Base-by-base conservation (phyloP, 2,888 invertebrate genomes). In the Vandiemenella viatica region DNA sequence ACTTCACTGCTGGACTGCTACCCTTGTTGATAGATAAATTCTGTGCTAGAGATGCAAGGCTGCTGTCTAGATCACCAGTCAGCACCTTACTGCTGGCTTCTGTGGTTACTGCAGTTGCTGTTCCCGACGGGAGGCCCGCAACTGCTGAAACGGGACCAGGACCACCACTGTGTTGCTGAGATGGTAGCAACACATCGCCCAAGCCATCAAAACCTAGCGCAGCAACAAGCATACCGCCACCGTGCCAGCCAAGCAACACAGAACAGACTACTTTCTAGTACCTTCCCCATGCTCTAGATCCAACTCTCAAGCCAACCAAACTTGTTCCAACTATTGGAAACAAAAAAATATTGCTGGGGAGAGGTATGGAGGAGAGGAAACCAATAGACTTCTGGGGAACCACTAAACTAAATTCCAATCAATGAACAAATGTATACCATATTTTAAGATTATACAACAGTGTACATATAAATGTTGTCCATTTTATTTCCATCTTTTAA, bases 21-120 rank as follows among this genome's bases (percentile, higher is more conserved):
- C 77, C 80, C 69, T 83, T 84, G 69, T 87, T 86, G 61, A 90
- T 89, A 60, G 82, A 78, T 59, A 96, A 77, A 69, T 93, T 95
- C 70, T 93, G 89, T 54, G 93, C 95, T 59, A 96, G 73, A 56
- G 86, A 86, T 54, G 92, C 92, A 53, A 95, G 78, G 59, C 91
- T 92, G 58, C 90, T 87, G 66, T 96, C 93, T 66, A 96, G 73
- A 68, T 95, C 95, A 49, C 91, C 90, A 20, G 90, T 89, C 55
- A 93, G 74, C 56, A 95, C 82, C 64, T 84, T 85, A 54, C 79
- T 79, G 50, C 73, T 65, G 62, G 48, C 47, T 17, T 50, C 54
- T 16, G 5, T 22, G 21, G 38, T 40, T 10, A 18, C 20, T 10
- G 40, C 38, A 13, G n/a, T 15, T n/a, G 21, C 21, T 4, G 18